Conservation (phyloP, 2,888 invertebrate species). For the Chromoteleia sp. region DNA sequence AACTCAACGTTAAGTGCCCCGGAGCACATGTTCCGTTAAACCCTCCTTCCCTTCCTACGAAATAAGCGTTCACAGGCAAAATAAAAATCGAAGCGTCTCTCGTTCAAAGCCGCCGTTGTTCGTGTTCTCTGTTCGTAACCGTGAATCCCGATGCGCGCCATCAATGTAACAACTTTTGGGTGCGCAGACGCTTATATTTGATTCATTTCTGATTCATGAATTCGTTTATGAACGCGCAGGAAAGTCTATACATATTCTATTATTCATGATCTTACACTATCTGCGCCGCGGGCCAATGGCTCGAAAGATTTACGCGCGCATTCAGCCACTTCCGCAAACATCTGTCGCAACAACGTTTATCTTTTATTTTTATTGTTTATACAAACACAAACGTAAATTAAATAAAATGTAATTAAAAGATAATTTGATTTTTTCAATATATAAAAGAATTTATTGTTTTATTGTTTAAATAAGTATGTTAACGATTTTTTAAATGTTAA, state of each 20-base stretch:
- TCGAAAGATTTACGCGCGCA: constrained; percentile 59
- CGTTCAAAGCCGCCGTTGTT: neutral
- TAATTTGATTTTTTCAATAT: no score
- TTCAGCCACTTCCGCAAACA: constrained; percentile 48
- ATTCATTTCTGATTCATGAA: constrained; percentile 63
- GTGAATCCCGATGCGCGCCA: constrained; percentile 8
- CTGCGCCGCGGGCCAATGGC: constrained; percentile 50
- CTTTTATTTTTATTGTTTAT: neutral
- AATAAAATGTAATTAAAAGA: no score
- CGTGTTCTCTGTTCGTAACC: neutral
- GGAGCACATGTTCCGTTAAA: constrained; percentile 30
- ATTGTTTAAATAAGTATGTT: no score
- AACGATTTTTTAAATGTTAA: no score
- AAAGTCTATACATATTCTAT: constrained; percentile 62
- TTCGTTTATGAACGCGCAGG: constrained; percentile 52
- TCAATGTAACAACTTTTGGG: constrained; percentile 39
- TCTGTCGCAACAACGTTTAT: constrained; percentile 28
- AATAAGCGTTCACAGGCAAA: constrained; percentile 4
- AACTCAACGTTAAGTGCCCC: constrained; percentile 2
- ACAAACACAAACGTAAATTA: no score
- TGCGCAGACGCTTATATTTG: constrained; percentile 21
- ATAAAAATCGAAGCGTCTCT: constrained; percentile 4
- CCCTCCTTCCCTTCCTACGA: no score
- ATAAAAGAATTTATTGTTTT: no score
- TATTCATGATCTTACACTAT: constrained; percentile 65